Evolutionary conservation across 2,888 invertebrate genomes (phyloP), one percentile per base, ranked within the genome.

Genomic region (Acrobasis consociella): DNA sequence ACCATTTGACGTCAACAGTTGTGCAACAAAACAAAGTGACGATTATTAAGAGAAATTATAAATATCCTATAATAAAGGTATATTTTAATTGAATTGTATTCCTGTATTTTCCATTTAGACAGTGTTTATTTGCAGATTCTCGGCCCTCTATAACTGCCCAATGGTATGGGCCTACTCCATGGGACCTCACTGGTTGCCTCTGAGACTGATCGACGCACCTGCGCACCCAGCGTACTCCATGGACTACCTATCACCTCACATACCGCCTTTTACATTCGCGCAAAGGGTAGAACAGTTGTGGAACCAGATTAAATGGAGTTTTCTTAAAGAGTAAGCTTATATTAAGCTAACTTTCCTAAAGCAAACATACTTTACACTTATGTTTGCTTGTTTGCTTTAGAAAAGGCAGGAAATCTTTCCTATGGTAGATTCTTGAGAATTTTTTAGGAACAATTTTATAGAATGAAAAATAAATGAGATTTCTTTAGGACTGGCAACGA

Each of bases 101-200:
- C 22, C 22, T 22, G 22, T 22, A 22, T 22, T 22, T 22, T 22
- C 22, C 22, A 22, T 22, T 22, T 22, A 22, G 22, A 22, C 3
- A 22, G 22, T 22, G 22, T 22, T 22, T 22, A 22, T 22, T 70
- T 72, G 5, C 66, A 85, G 84, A 8, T 67, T 83, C 5, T 67
- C 81, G 8, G 75, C 75, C 2, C 61, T 80, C 1, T 84, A 78
- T 52, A 65, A 79, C 49, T 81, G 82, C 49, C 84, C 85, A 0
- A 73, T 77, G 64, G 72, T 83, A 37, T 83, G 82, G 82, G 59
- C 70, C 1, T 78, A 77, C 60, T 82, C 85, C 0, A 75, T 83
- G 72, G 83, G 80, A 1, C 72, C 80, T 3, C 77, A 83, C 38
- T 78, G 78, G 71, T 64, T 74, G 22, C 71, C 75, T 0, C 10